Evolutionary conservation across 2,797 vertebrate species (phyloP).

Genomic region (Sylvia borin): DNA sequence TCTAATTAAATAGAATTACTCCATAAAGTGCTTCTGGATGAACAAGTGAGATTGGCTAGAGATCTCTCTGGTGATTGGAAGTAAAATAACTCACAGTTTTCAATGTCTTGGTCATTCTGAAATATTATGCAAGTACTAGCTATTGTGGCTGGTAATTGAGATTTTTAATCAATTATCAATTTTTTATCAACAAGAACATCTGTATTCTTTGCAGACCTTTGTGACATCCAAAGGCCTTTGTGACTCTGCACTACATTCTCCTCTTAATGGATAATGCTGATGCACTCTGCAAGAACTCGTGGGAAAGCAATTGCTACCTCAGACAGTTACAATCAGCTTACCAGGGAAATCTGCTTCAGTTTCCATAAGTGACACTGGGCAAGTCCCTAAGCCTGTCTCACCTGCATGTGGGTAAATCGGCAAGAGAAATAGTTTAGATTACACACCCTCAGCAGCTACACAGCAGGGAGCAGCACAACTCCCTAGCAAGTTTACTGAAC

Average conservation of each 20-base stretch:
- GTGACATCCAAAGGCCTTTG: background rate
- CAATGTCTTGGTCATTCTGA: background rate
- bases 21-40: background rate
- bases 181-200: background rate
- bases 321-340: background rate
- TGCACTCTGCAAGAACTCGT: background rate
- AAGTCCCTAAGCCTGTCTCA: background rate
- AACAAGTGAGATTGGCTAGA: background rate
- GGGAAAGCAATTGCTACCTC: background rate
- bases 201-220: background rate
- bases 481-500: background rate
- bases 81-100: background rate
- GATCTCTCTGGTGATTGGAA: background rate
- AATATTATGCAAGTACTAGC: background rate
- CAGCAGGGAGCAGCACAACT: background rate
- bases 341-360: background rate
- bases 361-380: background rate
- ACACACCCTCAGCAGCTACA: background rate
- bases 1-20: background rate
- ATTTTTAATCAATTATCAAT: background rate
- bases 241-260: background rate
- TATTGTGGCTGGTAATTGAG: background rate
- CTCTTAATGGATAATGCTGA: background rate
- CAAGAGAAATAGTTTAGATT: background rate
- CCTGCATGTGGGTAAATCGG: background rate